These are phyloP conservation scores for Muscidifurax raptorellus DNA, from an alignment of 1,140 invertebrate species.

Conservation along the genomic window DNA sequence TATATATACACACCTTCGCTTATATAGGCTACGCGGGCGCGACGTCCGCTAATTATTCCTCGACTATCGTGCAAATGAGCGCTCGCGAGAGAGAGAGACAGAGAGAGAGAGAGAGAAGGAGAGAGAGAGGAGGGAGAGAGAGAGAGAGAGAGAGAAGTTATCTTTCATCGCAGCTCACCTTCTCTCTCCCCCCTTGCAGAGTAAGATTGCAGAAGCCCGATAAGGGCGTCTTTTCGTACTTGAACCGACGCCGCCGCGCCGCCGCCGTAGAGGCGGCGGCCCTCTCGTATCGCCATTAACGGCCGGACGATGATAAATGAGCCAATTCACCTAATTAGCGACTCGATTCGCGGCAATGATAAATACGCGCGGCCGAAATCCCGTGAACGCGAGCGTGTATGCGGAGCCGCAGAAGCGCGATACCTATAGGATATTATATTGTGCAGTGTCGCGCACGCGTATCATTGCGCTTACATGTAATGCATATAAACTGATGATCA, in stretches of 20 bases:
- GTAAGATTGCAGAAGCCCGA: slow-evolving; percentile 33
- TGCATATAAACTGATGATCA: no score
- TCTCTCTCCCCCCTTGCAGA: neutral
- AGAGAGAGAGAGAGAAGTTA: neutral
- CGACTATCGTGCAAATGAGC: slow-evolving; percentile 67
- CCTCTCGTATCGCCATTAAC: slow-evolving; percentile 52
- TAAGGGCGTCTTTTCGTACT: slow-evolving; percentile 52
- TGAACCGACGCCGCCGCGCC: slow-evolving; percentile 19
- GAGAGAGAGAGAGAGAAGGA: neutral
- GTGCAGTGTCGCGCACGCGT: slow-evolving; percentile 43
- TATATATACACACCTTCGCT: slow-evolving; percentile 16
- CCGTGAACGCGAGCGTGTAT: neutral
- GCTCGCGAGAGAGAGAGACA: slow-evolving; percentile 47
- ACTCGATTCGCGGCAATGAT: slow-evolving; percentile 51
- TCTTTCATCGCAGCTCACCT: neutral
- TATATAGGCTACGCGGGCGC: slow-evolving; percentile 52
- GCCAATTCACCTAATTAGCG: slow-evolving; percentile 53
- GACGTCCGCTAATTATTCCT: slow-evolving; percentile 66
- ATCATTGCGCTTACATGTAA: slow-evolving; percentile 51
- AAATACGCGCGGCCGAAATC: slow-evolving; percentile 38
- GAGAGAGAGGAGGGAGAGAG: no score
- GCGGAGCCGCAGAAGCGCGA: neutral
- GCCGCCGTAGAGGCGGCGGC: neutral
- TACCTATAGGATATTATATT: slow-evolving; percentile 52
- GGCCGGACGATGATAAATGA: slow-evolving; percentile 51